Conservation (phyloP, 1,140 invertebrate genomes). For the Helicoverpa armigera region DNA sequence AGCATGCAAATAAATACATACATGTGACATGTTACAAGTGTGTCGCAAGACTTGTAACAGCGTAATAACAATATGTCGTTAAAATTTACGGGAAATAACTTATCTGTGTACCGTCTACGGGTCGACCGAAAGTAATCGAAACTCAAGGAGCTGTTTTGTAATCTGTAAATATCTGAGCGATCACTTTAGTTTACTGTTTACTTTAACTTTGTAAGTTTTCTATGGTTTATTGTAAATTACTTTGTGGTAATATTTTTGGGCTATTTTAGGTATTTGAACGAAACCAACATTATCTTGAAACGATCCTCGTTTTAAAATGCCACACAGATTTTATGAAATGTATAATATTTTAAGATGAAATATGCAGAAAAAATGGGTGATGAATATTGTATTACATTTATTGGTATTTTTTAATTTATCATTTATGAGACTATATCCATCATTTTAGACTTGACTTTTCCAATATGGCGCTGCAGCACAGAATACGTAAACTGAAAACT, state of each 20-base stretch:
- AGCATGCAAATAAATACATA: background rate
- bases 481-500: background rate
- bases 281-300: too few species aligned
- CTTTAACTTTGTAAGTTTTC: background rate
- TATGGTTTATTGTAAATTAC: background rate
- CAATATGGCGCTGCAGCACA: background rate
- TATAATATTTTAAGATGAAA: too few species aligned
- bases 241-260: too few species aligned
- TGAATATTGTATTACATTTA: too few species aligned
- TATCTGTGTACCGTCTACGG: background rate
- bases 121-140: background rate
- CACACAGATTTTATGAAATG: too few species aligned
- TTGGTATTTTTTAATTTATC: too few species aligned
- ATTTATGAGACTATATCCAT: background rate
- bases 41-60: conserved; percentile 11
- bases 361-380: too few species aligned
- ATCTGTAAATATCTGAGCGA: conserved; percentile 12
- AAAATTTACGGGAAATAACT: conserved; percentile 42
- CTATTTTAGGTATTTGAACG: too few species aligned
- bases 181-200: background rate
- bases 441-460: background rate
- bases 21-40: background rate
- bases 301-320: too few species aligned
- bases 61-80: conserved; percentile 45
- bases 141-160: conserved; percentile 9